Percentiles rank a stretch among this genome's conserved stretches.
Evolutionary conservation across 1,140 invertebrate genomes (phyloP).

Genomic region (Saccostrea cuccullata): DNA sequence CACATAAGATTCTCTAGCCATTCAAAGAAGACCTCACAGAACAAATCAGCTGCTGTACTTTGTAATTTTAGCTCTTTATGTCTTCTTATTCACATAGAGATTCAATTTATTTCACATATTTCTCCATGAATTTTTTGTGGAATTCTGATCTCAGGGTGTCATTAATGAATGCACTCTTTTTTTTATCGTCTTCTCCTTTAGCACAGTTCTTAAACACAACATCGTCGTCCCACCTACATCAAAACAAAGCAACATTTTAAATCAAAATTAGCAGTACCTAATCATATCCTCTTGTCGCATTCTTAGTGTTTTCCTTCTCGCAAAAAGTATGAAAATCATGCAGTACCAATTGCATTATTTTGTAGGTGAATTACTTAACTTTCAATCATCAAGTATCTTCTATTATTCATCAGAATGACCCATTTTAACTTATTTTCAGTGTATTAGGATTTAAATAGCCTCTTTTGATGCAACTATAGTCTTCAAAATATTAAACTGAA

Average conservation of each 20-base stretch:
- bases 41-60: background rate
- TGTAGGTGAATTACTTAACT: no score
- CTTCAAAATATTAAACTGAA: no score
- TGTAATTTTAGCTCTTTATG: background rate
- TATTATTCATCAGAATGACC: no score
- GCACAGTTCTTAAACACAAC: constrained; percentile 99
- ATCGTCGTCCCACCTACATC: constrained; percentile 95
- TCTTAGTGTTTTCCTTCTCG: no score
- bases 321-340: no score
- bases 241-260: constrained; percentile 31
- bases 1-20: background rate
- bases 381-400: no score
- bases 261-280: no score
- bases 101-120: constrained; percentile 93
- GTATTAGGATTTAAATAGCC: no score
- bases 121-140: constrained; percentile 99
- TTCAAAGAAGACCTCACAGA: background rate
- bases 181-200: constrained; percentile 93
- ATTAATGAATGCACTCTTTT: constrained; percentile 94
- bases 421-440: no score
- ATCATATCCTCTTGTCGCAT: no score
- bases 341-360: no score
- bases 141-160: constrained; percentile 99
- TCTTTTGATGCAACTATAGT: no score
- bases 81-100: background rate